Base-by-base conservation (phyloP, 2,797 vertebrate genomes). In the Brachymystax lenok region DNA sequence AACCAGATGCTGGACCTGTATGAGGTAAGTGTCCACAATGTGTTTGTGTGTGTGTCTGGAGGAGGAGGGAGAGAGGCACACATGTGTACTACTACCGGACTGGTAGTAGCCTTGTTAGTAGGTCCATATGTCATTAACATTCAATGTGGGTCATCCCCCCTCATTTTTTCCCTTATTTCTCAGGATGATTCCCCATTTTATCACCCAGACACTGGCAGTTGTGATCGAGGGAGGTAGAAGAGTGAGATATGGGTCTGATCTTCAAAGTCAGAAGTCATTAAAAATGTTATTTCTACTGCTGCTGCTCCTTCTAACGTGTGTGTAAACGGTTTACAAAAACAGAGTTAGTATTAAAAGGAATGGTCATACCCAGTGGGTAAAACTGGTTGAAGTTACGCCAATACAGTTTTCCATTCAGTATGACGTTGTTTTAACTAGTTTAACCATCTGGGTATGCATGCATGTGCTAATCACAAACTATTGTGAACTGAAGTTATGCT, bases 1-100 rank as follows among this genome's bases (percentile, higher is more conserved):
- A 99, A 98, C 90, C 96, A 98, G 74, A 95, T 99, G 93, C 97
- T 99, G 82, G 98, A 99, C 91, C 93, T 99, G 81, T 99, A 99
- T 67, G 97, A 99, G 97, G 98, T 99, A 96, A 89, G 91, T 77
- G 85, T 74, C 84, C 84, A 86, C 82, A 75, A 75, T 79, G 80
- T 76, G 59, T 82, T 59, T 77, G 30, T 73, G 75, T 75, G 66
- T 56, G 30, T 63, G 64, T 72, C 28, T 63, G 19, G n/a, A 6
- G n/a, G n/a, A n/a, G 7, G 6, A n/a, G n/a, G n/a, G n/a, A n/a
- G 14, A 4, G 17, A 4, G 2, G 28, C 35, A 6, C 40, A 40
- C 8, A 35, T 35, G 5, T 35, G 33, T 35, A 35, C 33, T 30
- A 7, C 35, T 1, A 35, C 35, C 35, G 35, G 35, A 35, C 35